Conservation (phyloP, 2,888 invertebrate species). For the Eupsilia transversa region DNA sequence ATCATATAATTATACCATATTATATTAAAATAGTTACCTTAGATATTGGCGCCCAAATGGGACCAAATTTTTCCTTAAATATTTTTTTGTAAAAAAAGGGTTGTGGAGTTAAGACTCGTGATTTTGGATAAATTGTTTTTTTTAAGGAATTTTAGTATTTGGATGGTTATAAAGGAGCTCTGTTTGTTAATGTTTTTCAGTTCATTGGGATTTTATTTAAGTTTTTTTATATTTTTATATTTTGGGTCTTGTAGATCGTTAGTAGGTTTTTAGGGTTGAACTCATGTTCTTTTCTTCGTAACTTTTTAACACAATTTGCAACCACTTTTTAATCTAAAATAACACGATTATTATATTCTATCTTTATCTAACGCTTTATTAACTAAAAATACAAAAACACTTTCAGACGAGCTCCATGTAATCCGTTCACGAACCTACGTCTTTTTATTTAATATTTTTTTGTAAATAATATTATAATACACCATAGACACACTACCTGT, state of each 20-base stretch:
- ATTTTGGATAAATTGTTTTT: slow-evolving; percentile 41
- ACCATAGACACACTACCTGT: slow-evolving; percentile 83
- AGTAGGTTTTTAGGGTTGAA: slow-evolving; percentile 41
- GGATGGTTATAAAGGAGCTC: slow-evolving; percentile 70
- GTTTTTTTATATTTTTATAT: background rate
- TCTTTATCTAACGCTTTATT: slow-evolving; percentile 50
- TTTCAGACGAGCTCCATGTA: slow-evolving; percentile 74
- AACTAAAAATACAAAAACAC: slow-evolving; percentile 53
- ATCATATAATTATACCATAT: slow-evolving; percentile 36
- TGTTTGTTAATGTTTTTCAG: slow-evolving; percentile 73
- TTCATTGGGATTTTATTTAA: slow-evolving; percentile 11
- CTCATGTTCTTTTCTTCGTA: slow-evolving; percentile 15
- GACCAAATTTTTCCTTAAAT: slow-evolving; percentile 38
- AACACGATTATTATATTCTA: slow-evolving; percentile 30
- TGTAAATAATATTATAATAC: slow-evolving; percentile 80
- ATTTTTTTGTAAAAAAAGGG: slow-evolving; percentile 78
- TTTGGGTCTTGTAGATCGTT: slow-evolving; percentile 35
- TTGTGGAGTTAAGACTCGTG: slow-evolving; percentile 88
- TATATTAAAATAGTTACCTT: slow-evolving; percentile 56
- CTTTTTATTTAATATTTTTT: slow-evolving; percentile 67
- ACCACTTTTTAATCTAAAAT: slow-evolving; percentile 42
- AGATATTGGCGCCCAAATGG: slow-evolving; percentile 53
- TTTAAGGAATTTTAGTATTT: slow-evolving; percentile 32
- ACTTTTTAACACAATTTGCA: slow-evolving; percentile 45
- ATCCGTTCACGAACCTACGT: slow-evolving; percentile 67